phyloP scores from a whole-genome alignment of 2,113 vertebrate species.

The Grallaria varia region DNA sequence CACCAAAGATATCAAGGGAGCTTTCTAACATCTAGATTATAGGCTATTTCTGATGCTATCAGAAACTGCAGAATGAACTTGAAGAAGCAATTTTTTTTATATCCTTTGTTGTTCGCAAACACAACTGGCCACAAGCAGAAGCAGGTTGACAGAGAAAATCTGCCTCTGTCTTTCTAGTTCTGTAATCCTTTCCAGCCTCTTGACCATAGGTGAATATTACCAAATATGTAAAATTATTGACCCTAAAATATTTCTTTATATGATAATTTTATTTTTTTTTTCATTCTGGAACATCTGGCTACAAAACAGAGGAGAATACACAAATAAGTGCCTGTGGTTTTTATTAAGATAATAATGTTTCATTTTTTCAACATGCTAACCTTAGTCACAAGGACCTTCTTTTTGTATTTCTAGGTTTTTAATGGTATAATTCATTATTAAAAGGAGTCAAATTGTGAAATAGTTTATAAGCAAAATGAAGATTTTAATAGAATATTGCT shows the following conservation, averaged over 20 bases:
- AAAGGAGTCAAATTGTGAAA: neutral
- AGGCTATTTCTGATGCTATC: neutral
- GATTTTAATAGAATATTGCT: neutral
- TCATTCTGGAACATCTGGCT: neutral
- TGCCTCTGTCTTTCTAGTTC: neutral
- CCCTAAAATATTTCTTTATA: neutral
- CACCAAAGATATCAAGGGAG: neutral
- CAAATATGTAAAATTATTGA: neutral
- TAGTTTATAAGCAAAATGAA: neutral
- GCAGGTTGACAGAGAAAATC: neutral
- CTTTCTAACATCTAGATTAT: neutral
- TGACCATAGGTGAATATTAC: neutral
- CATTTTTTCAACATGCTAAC: neutral
- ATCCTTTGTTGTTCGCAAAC: accelerated
- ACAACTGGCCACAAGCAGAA: neutral
- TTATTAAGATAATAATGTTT: neutral
- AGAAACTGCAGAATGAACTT: neutral
- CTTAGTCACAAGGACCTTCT: neutral
- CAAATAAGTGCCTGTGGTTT: neutral
- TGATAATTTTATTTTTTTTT: neutral
- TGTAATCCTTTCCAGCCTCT: neutral
- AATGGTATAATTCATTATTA: neutral
- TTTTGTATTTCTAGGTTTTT: neutral
- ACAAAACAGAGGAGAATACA: neutral
- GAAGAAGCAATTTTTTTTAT: neutral